These are phyloP conservation scores for Benitochromis conjunctus DNA, from an alignment of 2,113 vertebrate species.

Conservation along the genomic window DNA sequence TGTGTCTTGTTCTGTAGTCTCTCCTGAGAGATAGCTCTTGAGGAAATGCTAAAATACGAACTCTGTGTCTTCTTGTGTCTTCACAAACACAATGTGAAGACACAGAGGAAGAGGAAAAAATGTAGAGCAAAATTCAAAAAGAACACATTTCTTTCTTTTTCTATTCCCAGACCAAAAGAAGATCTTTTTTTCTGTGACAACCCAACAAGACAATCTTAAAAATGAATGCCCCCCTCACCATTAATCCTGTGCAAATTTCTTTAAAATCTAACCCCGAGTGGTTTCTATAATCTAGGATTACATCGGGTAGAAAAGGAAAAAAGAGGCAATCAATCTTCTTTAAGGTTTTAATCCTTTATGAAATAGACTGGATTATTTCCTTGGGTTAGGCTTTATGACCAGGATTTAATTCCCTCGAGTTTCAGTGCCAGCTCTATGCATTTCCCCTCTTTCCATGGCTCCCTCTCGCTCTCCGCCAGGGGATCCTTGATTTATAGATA, in stretches of 20 bases:
- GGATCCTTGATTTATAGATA: constrained; percentile 79
- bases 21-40: background rate
- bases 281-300: constrained; percentile 77
- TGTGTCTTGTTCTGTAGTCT: background rate
- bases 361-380: constrained; percentile 79
- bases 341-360: constrained; percentile 78
- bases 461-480: constrained; percentile 39
- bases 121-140: background rate
- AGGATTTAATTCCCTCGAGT: constrained; percentile 66
- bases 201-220: constrained; percentile 35
- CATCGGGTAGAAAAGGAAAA: constrained; percentile 57
- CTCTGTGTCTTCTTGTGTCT: background rate
- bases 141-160: background rate
- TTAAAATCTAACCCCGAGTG: constrained; percentile 64
- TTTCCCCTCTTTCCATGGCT: constrained; percentile 31
- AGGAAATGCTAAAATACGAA: background rate
- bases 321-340: constrained; percentile 76
- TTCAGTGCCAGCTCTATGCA: constrained; percentile 37
- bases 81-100: background rate
- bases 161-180: background rate
- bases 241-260: constrained; percentile 64
- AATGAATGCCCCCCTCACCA: constrained; percentile 27
- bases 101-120: background rate
- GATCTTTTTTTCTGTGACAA: constrained; percentile 28
- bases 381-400: constrained; percentile 69